Conservation (phyloP, 1,140 invertebrate genomes). For the Matsumurasca onukii region DNA sequence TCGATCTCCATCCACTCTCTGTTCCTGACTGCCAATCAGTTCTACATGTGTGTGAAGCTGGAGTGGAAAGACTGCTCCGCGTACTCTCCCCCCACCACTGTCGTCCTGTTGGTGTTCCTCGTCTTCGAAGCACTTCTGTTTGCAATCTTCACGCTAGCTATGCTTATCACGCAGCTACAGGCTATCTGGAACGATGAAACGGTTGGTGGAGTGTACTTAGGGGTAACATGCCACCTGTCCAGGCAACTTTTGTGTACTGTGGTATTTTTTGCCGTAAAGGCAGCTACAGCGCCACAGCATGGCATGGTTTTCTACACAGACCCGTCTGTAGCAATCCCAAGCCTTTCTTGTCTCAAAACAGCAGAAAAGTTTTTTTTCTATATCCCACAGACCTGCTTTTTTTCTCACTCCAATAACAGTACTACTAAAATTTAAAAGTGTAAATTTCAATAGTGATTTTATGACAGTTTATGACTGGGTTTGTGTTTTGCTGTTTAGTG, state of each 20-base stretch:
- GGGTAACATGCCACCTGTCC: too few species aligned
- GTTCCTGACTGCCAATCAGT: conserved; percentile 89
- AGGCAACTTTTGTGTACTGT: too few species aligned
- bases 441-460: background rate
- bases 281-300: too few species aligned
- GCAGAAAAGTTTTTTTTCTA: too few species aligned
- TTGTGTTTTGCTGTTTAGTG: too few species aligned
- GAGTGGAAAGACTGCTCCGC: conserved; percentile 95
- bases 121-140: conserved; percentile 97
- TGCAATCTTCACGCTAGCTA: conserved; percentile 97
- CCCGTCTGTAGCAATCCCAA: too few species aligned
- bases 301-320: too few species aligned
- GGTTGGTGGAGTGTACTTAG: conserved; percentile 66
- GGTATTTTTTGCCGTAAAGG: too few species aligned
- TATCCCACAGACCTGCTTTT: too few species aligned
- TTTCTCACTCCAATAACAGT: too few species aligned
- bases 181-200: conserved; percentile 99
- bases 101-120: conserved; percentile 92
- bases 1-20: conserved; percentile 93
- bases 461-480: background rate
- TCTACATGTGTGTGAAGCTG: conserved; percentile 87
- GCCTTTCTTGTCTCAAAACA: too few species aligned
- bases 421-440: background rate
- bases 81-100: conserved; percentile 93
- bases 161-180: conserved; percentile 91